A percentile compares a stretch with the other conserved stretches of the same genome.
Evolutionary conservation across 2,888 invertebrate genomes (phyloP).

Genomic region (Drosophila nr. perissopoda): DNA sequence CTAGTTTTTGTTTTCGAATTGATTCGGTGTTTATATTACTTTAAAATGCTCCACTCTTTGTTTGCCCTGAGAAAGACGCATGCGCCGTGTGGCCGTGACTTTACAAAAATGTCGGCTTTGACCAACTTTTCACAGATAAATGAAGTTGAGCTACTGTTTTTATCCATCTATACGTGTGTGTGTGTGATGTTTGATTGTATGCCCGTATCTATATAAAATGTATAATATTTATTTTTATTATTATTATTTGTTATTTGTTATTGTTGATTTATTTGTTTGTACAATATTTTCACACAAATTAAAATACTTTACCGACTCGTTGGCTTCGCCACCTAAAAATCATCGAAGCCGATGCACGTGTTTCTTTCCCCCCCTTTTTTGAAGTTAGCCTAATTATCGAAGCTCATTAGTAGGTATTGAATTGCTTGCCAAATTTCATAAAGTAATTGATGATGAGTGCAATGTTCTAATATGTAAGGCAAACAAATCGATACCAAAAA

Average conservation of each 20-base stretch:
- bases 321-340: slow-evolving; percentile 53
- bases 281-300: slow-evolving; percentile 80
- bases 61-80: slow-evolving; percentile 69
- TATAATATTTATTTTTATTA: slow-evolving; percentile 76
- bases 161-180: background rate
- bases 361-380: slow-evolving; percentile 28
- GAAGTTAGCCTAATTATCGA: slow-evolving; percentile 78
- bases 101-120: slow-evolving; percentile 70
- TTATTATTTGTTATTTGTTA: slow-evolving; percentile 74
- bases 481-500: slow-evolving; percentile 57
- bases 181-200: slow-evolving; percentile 17
- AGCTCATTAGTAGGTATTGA: slow-evolving; percentile 80
- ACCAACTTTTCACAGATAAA: slow-evolving; percentile 68
- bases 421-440: slow-evolving; percentile 69
- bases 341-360: slow-evolving; percentile 30
- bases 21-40: slow-evolving; percentile 65
- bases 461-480: slow-evolving; percentile 59
- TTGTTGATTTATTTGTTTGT: slow-evolving; percentile 78
- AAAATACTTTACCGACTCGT: slow-evolving; percentile 71
- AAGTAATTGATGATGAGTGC: slow-evolving; percentile 33
- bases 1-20: slow-evolving; percentile 33
- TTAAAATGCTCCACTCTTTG: slow-evolving; percentile 70
- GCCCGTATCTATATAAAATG: slow-evolving; percentile 57
- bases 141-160: slow-evolving; percentile 48
- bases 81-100: slow-evolving; percentile 68